Conservation (phyloP, 2,113 vertebrate genomes). For the Saguinus midas region DNA sequence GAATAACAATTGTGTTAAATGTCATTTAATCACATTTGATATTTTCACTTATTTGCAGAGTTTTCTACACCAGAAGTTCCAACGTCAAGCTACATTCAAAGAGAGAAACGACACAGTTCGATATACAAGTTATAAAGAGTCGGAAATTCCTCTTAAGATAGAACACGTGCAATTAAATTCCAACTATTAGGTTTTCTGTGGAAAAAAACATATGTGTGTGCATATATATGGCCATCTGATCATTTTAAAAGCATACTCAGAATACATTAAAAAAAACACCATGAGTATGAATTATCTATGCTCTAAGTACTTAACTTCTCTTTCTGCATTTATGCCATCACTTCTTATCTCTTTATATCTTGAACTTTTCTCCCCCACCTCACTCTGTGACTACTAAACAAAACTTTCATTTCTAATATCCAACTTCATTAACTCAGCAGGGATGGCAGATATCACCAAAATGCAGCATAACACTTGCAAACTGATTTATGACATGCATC, state of each 20-base stretch:
- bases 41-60: conserved; percentile 64
- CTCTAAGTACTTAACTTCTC: not conserved
- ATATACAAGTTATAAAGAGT: not conserved
- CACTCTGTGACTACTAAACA: not conserved
- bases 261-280: not conserved
- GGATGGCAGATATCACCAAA: not conserved
- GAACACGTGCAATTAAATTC: not conserved
- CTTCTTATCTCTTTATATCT: not conserved
- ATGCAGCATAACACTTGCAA: conserved; percentile 14
- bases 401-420: conserved; percentile 18
- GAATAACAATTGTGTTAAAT: conserved; percentile 29
- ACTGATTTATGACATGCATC: not conserved
- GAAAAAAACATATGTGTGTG: not conserved
- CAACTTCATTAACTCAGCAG: conserved; percentile 18
- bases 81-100: conserved; percentile 30
- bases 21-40: conserved; percentile 1
- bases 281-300: not conserved
- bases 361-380: not conserved
- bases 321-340: not conserved
- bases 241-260: not conserved
- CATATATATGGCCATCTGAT: not conserved
- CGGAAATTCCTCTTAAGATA: not conserved
- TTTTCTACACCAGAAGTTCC: not conserved
- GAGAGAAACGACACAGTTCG: conserved; percentile 10
- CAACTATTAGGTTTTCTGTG: conserved; percentile 25